A percentile compares a stretch with the other conserved stretches of the same genome.
These are phyloP conservation scores for Limnodromus scolopaceus DNA, from an alignment of 2,797 vertebrate genomes.

Conservation along the genomic window DNA sequence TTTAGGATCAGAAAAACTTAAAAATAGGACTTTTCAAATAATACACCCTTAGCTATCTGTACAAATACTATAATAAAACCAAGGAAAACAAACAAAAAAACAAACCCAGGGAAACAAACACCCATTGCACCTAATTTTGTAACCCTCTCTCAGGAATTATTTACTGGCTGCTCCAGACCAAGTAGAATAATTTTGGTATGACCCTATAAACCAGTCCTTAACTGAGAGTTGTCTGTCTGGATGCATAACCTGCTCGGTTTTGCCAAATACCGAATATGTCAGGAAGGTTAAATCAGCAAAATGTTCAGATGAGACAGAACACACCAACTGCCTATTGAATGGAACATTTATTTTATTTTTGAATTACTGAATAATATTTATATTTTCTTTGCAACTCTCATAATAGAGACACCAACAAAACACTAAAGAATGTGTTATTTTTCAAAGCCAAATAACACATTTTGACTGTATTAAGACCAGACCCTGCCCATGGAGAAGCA, in stretches of 20 bases:
- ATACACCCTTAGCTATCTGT: not conserved
- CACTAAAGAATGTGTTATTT: not conserved
- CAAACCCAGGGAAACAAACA: not conserved
- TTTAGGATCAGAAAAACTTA: not conserved
- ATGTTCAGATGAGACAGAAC: not conserved
- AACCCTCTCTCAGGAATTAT: not conserved
- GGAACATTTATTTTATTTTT: not conserved
- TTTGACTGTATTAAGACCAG: not conserved
- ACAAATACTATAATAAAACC: not conserved
- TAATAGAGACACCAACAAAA: not conserved
- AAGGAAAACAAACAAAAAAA: not conserved
- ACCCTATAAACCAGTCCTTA: not conserved
- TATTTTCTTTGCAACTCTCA: not conserved
- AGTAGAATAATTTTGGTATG: not conserved
- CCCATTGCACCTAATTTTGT: not conserved
- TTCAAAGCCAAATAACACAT: not conserved
- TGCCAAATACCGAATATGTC: not conserved
- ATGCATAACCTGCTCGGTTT: not conserved
- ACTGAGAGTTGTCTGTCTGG: not conserved
- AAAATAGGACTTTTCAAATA: not conserved
- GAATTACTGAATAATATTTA: not conserved
- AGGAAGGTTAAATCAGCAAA: not conserved
- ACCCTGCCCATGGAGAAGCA: not conserved
- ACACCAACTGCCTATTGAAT: not conserved
- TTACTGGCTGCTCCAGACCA: not conserved